Evolutionary conservation across 2,888 invertebrate genomes (phyloP), one percentile per base, ranked within the genome.

Genomic region (Drosophila phalerata): DNA sequence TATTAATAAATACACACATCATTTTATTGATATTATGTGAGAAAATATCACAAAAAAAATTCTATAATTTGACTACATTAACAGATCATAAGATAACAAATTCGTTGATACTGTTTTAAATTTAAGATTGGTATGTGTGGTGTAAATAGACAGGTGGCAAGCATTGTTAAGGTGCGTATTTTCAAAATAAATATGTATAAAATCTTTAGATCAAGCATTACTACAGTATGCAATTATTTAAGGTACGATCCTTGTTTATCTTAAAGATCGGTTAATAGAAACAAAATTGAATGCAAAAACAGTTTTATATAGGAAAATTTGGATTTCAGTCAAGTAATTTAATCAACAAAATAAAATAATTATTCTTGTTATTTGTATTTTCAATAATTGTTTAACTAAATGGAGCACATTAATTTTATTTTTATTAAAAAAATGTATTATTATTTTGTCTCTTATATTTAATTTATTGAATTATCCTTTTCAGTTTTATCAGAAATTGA

Each of bases 21-120:
- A 22, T 40, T n/a, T 43, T 47, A 62, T 72, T 66, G 17, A 66
- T 56, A 61, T 64, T 58, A 65, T 69, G 69, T 73, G 75, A 48
- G 76, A 71, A 42, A 55, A 63, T 60, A 56, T 10, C 25, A 51
- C 22, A 62, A 61, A 64, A 62, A 61, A 64, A 42, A 55, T 62
- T 61, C 28, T 57, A 22, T 69, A 64, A 73, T 68, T 69, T 65
- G 69, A 78, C 79, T 34, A 64, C 45, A 76, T 78, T 73, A 71
- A 61, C 43, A 43, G 55, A 43, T 43, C 11, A n/a, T 1, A 55
- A 55, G 55, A 55, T 55, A 55, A 30, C 13, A 1, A 37, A 34
- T 15, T n/a, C 15, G 30, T 48, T 1, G 11, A 11, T 8, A 5
- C 38, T 40, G 9, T 28, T 5, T 10, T 37, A n/a, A 19, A 25